These are phyloP conservation scores for Calidris pugnax DNA, from an alignment of 2,113 vertebrate species.

Conservation along the genomic window DNA sequence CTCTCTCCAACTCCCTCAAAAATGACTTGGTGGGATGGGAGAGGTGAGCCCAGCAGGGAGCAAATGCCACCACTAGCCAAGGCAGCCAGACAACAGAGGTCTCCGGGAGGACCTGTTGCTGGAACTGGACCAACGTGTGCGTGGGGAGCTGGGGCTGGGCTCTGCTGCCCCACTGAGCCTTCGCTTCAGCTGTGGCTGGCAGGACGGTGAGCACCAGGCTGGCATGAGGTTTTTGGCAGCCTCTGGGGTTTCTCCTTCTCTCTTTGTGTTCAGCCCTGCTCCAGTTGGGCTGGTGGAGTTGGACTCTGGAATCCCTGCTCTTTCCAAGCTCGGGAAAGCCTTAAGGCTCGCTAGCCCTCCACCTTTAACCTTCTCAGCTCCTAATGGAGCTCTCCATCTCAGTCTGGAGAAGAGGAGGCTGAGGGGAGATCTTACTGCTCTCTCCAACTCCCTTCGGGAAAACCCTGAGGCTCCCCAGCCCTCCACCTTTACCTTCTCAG, in stretches of 20 bases:
- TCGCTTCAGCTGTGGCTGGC: background rate
- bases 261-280: background rate
- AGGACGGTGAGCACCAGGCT: background rate
- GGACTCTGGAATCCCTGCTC: background rate
- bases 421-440: no score
- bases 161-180: background rate
- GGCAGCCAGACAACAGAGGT: background rate
- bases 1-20: no score
- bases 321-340: background rate
- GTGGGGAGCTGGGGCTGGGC: background rate
- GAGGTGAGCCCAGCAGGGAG: background rate
- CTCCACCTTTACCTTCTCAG: no score
- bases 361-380: background rate
- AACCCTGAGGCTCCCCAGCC: no score
- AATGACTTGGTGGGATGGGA: rapidly evolving
- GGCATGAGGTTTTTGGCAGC: background rate
- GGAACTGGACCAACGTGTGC: rapidly evolving
- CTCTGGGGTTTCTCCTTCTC: background rate
- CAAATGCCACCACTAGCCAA: background rate
- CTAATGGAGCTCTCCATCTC: background rate
- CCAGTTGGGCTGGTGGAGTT: background rate
- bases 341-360: rapidly evolving
- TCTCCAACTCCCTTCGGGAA: no score
- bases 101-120: background rate
- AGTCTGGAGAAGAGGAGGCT: no score